phyloP scores from a whole-genome alignment of 2,797 vertebrate species.

The Meda fulgida region DNA sequence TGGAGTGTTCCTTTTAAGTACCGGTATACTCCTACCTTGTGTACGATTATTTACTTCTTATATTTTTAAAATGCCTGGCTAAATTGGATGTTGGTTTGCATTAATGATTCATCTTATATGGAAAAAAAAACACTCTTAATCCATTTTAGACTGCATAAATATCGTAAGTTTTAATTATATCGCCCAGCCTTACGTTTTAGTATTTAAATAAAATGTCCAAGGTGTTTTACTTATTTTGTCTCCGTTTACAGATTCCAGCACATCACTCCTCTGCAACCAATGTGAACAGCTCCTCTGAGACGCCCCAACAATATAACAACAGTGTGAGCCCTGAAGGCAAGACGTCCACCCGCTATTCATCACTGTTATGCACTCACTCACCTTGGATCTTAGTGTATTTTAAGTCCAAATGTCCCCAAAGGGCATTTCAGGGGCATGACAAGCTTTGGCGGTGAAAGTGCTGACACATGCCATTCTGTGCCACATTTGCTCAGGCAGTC shows the following conservation, averaged over 20 bases:
- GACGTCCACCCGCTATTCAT: slow-evolving; percentile 11
- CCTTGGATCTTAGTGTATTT: slow-evolving; percentile 10
- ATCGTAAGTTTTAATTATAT: background rate
- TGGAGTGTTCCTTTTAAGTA: background rate
- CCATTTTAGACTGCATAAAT: background rate
- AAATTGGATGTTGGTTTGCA: background rate
- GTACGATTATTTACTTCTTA: background rate
- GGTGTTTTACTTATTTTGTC: background rate
- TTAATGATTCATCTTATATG: background rate
- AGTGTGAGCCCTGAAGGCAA: slow-evolving; percentile 89
- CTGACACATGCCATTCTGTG: slow-evolving; percentile 39
- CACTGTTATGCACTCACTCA: background rate
- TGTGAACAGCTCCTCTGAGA: slow-evolving; percentile 83
- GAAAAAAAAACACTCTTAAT: background rate
- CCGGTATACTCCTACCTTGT: too few relatives aligned
- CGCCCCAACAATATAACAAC: slow-evolving; percentile 70
- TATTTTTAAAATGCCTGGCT: background rate
- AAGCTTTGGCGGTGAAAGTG: slow-evolving; percentile 20
- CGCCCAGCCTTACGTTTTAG: background rate
- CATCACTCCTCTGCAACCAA: slow-evolving; percentile 83
- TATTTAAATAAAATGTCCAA: background rate
- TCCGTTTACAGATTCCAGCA: slow-evolving; percentile 77
- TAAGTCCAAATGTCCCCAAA: slow-evolving; percentile 12
- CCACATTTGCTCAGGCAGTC: slow-evolving; percentile 25
- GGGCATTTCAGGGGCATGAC: slow-evolving; percentile 19